phyloP scores from a whole-genome alignment of 2,888 invertebrate species.

The Ctena decussata region DNA sequence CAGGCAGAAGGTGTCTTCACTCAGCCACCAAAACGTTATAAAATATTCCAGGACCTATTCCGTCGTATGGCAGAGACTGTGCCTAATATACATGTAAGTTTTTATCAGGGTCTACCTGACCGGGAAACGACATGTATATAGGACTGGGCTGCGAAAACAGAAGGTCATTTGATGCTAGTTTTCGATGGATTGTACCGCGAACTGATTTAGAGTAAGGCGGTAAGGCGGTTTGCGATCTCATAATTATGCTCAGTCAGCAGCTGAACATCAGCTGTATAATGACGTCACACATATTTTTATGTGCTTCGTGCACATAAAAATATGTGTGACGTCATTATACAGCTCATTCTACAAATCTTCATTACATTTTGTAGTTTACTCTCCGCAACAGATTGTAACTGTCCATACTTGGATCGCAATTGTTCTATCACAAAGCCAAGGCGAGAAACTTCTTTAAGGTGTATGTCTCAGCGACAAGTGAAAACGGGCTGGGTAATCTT shows the following conservation, averaged over 20 bases:
- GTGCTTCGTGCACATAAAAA: slow-evolving; percentile 12
- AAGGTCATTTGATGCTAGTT: not conserved
- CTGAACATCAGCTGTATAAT: slow-evolving; percentile 4
- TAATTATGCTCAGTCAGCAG: not conserved
- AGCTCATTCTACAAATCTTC: slow-evolving; percentile 13
- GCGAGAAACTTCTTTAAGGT: slow-evolving; percentile 8
- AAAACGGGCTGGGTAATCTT: not conserved
- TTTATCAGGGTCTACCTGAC: not conserved
- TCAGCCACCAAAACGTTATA: not conserved
- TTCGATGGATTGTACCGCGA: not conserved
- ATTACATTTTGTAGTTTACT: slow-evolving; percentile 17
- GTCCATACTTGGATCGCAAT: slow-evolving; percentile 3
- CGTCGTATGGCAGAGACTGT: not conserved
- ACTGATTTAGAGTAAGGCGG: not conserved
- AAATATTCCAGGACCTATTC: not conserved
- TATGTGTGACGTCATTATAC: no score
- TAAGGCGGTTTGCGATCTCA: not conserved
- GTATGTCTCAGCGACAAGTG: not conserved
- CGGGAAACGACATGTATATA: not conserved
- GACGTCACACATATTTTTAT: slow-evolving; percentile 23
- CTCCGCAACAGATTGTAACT: slow-evolving; percentile 14
- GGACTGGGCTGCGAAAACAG: not conserved
- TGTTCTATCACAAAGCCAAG: slow-evolving; percentile 9
- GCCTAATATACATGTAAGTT: not conserved
- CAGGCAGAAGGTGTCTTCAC: not conserved